Base-by-base conservation (phyloP, 2,888 invertebrate genomes). In the Acleris holmiana region DNA sequence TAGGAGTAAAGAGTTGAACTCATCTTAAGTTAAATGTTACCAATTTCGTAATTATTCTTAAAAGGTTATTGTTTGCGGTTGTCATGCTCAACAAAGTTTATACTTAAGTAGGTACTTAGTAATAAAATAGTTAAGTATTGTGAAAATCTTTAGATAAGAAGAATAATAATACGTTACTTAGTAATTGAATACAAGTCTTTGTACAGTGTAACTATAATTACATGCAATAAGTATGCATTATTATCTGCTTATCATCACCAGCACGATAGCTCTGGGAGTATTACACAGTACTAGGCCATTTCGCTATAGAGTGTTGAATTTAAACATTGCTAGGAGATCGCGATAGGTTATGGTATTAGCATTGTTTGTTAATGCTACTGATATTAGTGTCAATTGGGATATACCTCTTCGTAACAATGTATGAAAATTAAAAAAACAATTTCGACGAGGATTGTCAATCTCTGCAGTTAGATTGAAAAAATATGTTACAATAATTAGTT, bases 201-300 rank as follows among this genome's bases (percentile, higher is more conserved):
- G 35, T 23, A 41, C 46, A 29, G 49, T 54, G 48, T 65, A n/a
- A n/a, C n/a, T n/a, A 54, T 55, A 60, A 60, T 60, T 65, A 60
- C 53, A 59, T 17, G 53, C 47, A 60, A 50, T 49, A 55, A 54
- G 48, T 55, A 60, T 15, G 18, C 25, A 59, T 60, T 58, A 62
- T 58, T 41, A 25, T 48, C 47, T 18, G 56, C 29, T 58, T 58
- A 58, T 64, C 53, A 51, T 51, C n/a, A 58, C 53, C 46, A 63
- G n/a, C 51, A 63, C 18, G 58, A 58, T 53, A 53, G 40, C 51
- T 64, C 19, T 29, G 53, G 48, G 47, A 53, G 41, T 58, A 44
- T 18, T 50, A 46, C 25, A 4, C 25, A 15, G 54, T 55, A 55
- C 54, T 40, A 10, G 18, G 47, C 18, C 4, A 47, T 47, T 47